Conservation (phyloP, 2,888 invertebrate species). For the Cataglyphis livida region DNA sequence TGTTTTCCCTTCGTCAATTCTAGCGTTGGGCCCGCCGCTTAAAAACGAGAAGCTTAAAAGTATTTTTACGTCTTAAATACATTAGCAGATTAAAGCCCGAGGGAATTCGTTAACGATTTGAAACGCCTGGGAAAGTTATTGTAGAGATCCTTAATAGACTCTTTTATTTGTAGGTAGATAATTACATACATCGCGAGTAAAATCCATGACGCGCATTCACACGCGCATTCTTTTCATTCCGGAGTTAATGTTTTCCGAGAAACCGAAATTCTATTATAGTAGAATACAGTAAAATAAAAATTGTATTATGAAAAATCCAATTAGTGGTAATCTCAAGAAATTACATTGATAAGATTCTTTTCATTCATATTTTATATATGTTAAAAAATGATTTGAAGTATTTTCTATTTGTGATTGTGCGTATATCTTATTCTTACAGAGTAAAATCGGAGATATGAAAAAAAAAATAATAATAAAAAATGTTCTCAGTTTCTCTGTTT, state of each 20-base stretch:
- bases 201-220: not conserved
- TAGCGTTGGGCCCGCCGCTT: not conserved
- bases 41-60: not conserved
- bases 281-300: no score
- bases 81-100: not conserved
- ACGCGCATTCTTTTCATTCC: not conserved
- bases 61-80: not conserved
- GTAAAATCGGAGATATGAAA: not conserved
- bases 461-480: not conserved
- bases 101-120: not conserved
- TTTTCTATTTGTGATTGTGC: no score
- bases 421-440: not conserved
- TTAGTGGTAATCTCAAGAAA: not conserved
- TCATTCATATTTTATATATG: not conserved
- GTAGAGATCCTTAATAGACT: not conserved
- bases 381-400: not conserved
- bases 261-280: not conserved
- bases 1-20: not conserved
- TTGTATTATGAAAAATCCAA: not conserved
- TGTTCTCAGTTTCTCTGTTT: not conserved
- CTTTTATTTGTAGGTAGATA: not conserved
- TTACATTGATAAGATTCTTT: not conserved
- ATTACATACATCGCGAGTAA: not conserved
- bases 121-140: constrained; percentile 3
- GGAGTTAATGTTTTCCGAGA: no score